Evolutionary conservation across 2,888 invertebrate genomes (phyloP).

Genomic region (Bibio marci): DNA sequence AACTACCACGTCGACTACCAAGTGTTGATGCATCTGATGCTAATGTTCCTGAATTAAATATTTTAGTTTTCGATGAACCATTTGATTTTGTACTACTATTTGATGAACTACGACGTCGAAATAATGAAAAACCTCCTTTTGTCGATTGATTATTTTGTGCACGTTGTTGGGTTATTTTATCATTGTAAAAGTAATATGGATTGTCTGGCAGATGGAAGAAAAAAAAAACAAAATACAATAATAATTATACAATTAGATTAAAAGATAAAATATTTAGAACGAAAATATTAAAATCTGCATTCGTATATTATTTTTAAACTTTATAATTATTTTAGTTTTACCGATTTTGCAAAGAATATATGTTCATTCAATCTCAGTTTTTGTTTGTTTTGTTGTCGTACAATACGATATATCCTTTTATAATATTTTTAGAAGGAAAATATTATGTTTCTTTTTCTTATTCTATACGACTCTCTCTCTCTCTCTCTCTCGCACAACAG

Average conservation of each 20-base stretch:
- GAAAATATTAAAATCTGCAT: not conserved
- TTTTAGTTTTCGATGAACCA: conserved; percentile 12
- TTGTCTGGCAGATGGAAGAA: conserved; percentile 19
- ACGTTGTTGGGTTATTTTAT: conserved; percentile 12
- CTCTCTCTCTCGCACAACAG: too few relatives aligned
- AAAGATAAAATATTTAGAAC: not conserved
- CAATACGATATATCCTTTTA: too few relatives aligned
- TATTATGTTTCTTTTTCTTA: too few relatives aligned
- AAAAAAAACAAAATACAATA: not conserved
- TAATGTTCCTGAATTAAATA: conserved; percentile 26
- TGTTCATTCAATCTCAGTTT: too few relatives aligned
- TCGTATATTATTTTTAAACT: not conserved
- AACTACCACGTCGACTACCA: conserved; percentile 26
- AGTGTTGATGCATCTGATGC: conserved; percentile 24
- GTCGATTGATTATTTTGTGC: conserved; percentile 16
- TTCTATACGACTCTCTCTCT: too few relatives aligned
- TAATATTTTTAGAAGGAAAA: too few relatives aligned
- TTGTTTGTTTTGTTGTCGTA: too few relatives aligned
- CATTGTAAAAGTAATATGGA: conserved; percentile 28
- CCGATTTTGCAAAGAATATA: not conserved
- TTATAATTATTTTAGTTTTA: not conserved
- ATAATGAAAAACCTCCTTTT: conserved; percentile 25
- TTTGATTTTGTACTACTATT: conserved; percentile 21
- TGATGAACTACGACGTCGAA: conserved; percentile 24
- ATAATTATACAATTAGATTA: too few relatives aligned